Base-by-base conservation (phyloP, 64 coral and sea anemone species). In the Dendrophyllia cribrosa region DNA sequence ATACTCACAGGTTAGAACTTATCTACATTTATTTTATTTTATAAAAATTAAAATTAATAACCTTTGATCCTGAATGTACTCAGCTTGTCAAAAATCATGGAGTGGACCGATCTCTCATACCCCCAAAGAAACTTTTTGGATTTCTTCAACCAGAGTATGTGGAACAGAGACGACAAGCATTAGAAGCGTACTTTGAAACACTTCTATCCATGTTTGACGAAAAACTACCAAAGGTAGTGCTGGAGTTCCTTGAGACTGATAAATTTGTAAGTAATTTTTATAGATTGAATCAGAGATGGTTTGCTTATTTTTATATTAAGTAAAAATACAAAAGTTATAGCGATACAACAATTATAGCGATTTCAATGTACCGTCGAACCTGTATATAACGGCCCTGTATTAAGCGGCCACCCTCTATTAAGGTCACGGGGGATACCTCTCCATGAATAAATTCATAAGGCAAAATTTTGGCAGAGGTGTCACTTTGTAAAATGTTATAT, bases 61-160 rank as follows among this genome's bases (percentile, higher is more conserved):
- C 5, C 75, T 22, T 51, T 69, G 17, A 60, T 47, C 26, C 82
- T 84, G 14, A n/a, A 14, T 7, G 5, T 77, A 9, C 51, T 22
- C 63, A 98, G 96, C 93, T 98, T 78, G 89, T 98, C 9, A 91
- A 58, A 53, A 92, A 78, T 21, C 64, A 95, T 24, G 78, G 86
- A 65, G 79, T 98, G 5, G 65, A 92, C 9, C 43, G 10, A 77
- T 85, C 43, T 61, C 59, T 98, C 15, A 62, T 98, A 61, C 96
- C 96, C 16, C 96, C 93, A 5, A 98, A 98, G 85, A 98, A 98
- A 22, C 73, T 56, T 55, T 95, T 98, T 89, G 96, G 96, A 25
- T 92, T 95, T 20, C 89, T 95, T 11, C 76, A 98, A 43, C 93
- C 96, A 62, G 96, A 98, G 20, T 92, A 98, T 89, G 93, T 98